Evolutionary conservation across 2,888 invertebrate genomes (phyloP).

Genomic region (Platynereis dumerilii): DNA sequence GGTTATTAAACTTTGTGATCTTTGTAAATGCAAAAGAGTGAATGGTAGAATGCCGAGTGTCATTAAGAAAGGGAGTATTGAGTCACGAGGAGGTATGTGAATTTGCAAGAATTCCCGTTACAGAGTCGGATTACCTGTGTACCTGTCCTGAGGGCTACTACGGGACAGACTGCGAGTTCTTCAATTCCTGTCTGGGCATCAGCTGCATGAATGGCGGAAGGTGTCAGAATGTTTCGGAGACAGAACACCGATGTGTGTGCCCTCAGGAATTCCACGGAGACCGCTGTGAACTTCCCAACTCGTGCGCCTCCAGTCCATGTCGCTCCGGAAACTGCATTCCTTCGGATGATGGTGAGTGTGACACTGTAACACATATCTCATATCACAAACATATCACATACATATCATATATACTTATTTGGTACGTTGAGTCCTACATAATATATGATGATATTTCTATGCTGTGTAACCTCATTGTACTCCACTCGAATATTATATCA

Average conservation of each 20-base stretch:
- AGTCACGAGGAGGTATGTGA: too few species aligned
- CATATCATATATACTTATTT: too few species aligned
- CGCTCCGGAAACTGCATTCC: conserved; percentile 12
- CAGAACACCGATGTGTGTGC: conserved; percentile 33
- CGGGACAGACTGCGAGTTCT: conserved; percentile 33
- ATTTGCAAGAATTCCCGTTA: background rate
- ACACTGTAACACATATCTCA: background rate
- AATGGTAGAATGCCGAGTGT: too few species aligned
- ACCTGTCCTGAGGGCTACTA: conserved; percentile 33
- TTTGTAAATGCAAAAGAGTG: too few species aligned
- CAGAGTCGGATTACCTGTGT: conserved; percentile 33
- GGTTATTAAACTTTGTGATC: too few species aligned
- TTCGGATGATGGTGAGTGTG: conserved; percentile 7
- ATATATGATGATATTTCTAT: too few species aligned
- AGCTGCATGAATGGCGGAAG: conserved; percentile 31
- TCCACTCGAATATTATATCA: too few species aligned
- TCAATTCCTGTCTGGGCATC: conserved; percentile 31
- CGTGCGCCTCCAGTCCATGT: conserved; percentile 24
- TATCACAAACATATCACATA: background rate
- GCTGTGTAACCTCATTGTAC: too few species aligned
- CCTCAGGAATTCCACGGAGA: conserved; percentile 27
- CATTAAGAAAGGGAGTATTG: too few species aligned
- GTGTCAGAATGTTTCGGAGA: conserved; percentile 20
- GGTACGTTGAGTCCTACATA: too few species aligned
- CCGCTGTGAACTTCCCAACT: conserved; percentile 28